Base-by-base conservation (phyloP, 2,797 vertebrate species). In the Chanos chanos region DNA sequence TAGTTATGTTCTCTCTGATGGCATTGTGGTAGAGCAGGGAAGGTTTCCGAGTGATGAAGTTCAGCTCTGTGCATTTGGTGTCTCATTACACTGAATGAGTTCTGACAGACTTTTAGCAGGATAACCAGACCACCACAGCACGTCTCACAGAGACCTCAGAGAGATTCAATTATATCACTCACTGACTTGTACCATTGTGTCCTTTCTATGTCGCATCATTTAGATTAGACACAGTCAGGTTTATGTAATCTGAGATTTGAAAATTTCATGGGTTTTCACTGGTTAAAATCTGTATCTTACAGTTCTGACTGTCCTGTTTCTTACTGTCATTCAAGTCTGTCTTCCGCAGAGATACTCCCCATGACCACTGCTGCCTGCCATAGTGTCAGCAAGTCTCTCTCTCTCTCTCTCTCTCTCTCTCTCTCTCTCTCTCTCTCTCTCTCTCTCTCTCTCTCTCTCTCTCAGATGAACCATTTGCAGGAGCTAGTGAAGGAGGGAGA, bases 401-500 rank as follows among this genome's bases (percentile, higher is more conserved):
- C 28, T 19, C 59, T 36, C 15, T 60, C 16, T 44, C 44, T 19
- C 19, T 18, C 6, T 53, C 25, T 30, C n/a, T 28, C 22, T 9
- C 47, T 49, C 25, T 16, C 7, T 28, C 25, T 30, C 47, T 4
- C 7, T 28, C n/a, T 49, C 47, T 24, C 15, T 28, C 47, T 16
- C 25, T 18, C 1, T 3, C 27, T 27, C 45, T 27, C 7, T 4
- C 5, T 31, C 13, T 9, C 7, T 51, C 24, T 41, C 40, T 56
- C 15, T 30, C 59, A 99, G 96, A 84, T 96, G 75, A 82, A 77
- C 33, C 89, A 85, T 55, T 90, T 99, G 59, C 94, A 96, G 83
- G 85, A 92, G 52, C 77, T 94, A 41, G 87, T 97, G 68, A 89
- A 82, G 70, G 91, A 93, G 86, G 92, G 93, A n/a, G 94, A 99